Evolutionary conservation across 2,797 vertebrate genomes (phyloP).

Genomic region (Microctenopoma stevenorrisi): DNA sequence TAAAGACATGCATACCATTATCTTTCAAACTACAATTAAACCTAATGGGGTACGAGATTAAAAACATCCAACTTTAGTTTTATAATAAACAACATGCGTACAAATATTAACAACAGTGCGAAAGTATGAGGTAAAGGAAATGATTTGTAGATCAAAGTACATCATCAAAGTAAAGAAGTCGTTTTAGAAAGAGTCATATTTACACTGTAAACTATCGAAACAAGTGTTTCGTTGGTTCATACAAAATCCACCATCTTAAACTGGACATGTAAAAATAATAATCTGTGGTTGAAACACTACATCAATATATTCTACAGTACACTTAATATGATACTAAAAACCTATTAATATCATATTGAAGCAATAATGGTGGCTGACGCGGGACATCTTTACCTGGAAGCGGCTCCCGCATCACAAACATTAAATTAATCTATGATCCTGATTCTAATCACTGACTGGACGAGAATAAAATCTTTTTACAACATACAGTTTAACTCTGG

Average conservation of each 20-base stretch:
- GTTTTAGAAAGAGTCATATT: not conserved
- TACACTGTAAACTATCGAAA: conserved; percentile 8
- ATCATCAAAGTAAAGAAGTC: not conserved
- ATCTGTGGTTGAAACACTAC: not conserved
- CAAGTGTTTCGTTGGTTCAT: not conserved
- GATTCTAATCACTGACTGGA: conserved; percentile 2
- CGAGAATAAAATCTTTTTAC: not conserved
- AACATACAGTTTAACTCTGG: not conserved
- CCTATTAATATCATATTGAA: no score
- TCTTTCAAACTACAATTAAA: conserved; percentile 1
- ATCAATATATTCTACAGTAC: not conserved
- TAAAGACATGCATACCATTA: conserved; percentile 9
- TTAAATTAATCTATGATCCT: not conserved
- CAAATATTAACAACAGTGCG: conserved; percentile 5
- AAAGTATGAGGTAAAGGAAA: conserved; percentile 11
- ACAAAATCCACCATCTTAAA: not conserved
- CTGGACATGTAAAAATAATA: not conserved
- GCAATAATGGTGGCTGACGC: no score
- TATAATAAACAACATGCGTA: not conserved
- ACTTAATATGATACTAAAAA: no score
- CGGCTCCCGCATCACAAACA: conserved; percentile 3
- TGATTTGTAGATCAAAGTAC: not conserved
- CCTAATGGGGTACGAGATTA: not conserved
- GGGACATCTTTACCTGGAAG: conserved; percentile 1
- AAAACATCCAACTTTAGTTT: conserved; percentile 5